Conservation (phyloP, 2,797 vertebrate genomes). For the Alcedo quadribrachys region DNA sequence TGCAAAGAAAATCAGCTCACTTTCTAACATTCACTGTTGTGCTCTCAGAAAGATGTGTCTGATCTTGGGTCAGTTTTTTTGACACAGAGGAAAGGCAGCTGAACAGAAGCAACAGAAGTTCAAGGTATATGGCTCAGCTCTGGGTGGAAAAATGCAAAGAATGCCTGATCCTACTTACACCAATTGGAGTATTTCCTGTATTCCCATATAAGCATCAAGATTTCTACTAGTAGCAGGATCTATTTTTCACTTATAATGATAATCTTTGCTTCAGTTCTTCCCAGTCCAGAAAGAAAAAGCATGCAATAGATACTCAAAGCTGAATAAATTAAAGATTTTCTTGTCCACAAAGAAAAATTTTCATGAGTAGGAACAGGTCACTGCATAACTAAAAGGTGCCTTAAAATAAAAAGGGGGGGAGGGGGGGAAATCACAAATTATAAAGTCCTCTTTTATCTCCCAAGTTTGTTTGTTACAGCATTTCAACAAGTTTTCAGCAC, state of each 20-base stretch:
- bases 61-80: background rate
- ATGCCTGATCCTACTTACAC: background rate
- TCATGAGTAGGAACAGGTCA: background rate
- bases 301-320: background rate
- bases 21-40: background rate
- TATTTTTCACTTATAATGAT: background rate
- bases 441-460: background rate
- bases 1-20: background rate
- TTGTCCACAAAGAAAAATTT: background rate
- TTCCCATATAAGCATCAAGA: background rate
- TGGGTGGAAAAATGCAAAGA: conserved; percentile 23
- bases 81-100: background rate
- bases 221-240: background rate
- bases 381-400: background rate
- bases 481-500: background rate
- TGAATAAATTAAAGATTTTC: background rate
- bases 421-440: background rate
- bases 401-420: background rate
- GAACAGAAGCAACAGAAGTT: background rate
- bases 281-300: background rate
- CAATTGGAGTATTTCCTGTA: background rate
- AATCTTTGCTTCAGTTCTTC: background rate
- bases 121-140: background rate
- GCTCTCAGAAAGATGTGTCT: background rate
- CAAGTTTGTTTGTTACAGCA: background rate